Conservation (phyloP, 1,140 invertebrate genomes). For the Drosophila dunni region DNA sequence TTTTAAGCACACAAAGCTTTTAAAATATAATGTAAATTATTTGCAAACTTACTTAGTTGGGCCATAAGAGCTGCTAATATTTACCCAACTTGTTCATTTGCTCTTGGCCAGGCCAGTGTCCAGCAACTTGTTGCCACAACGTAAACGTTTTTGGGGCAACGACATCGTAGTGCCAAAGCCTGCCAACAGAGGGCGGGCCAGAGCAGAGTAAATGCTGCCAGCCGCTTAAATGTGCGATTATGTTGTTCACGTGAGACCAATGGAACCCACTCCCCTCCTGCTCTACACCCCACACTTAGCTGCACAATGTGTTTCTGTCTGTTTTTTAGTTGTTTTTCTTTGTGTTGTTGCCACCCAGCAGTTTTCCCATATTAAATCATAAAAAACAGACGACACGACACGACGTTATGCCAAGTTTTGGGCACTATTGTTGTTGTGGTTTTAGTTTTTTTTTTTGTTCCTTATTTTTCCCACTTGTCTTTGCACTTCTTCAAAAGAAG, state of each 20-base stretch:
- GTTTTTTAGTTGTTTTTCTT: slow-evolving; percentile 27
- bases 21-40: slow-evolving; percentile 13
- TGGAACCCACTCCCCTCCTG: not conserved
- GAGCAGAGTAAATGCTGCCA: slow-evolving; percentile 23
- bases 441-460: slow-evolving; percentile 1
- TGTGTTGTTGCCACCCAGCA: slow-evolving; percentile 29
- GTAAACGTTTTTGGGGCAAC: slow-evolving; percentile 23
- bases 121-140: slow-evolving; percentile 50
- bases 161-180: slow-evolving; percentile 1
- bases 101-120: slow-evolving; percentile 32
- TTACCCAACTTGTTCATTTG: slow-evolving; percentile 32
- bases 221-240: slow-evolving; percentile 55
- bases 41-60: slow-evolving; percentile 11
- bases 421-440: slow-evolving; percentile 36
- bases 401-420: slow-evolving; percentile 24
- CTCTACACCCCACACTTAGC: not conserved
- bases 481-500: slow-evolving; percentile 16
- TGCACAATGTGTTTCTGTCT: slow-evolving; percentile 22
- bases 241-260: slow-evolving; percentile 47
- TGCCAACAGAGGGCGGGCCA: too few species aligned
- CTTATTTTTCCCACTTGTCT: not conserved
- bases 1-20: not conserved
- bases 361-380: slow-evolving; percentile 59
- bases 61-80: not conserved
- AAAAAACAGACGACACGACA: slow-evolving; percentile 42